phyloP scores from a whole-genome alignment of 2,888 invertebrate genomes.

The Pseudococcus viburni region DNA sequence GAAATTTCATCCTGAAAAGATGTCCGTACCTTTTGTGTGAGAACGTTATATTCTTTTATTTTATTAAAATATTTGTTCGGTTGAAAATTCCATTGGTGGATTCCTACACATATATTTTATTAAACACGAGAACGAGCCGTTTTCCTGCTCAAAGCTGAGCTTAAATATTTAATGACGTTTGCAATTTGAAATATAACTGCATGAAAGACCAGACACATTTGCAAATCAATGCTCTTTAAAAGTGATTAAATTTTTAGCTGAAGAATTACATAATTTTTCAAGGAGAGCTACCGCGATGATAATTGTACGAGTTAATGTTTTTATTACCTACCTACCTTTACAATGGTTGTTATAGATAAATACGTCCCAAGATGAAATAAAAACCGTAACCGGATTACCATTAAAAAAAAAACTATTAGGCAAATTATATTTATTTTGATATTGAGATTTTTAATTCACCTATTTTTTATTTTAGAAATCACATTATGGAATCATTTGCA shows the following conservation, averaged over 20 bases:
- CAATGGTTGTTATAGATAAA: not conserved
- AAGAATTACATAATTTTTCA: not conserved
- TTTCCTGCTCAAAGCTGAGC: not conserved
- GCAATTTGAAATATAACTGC: not conserved
- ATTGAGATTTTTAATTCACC: too few relatives aligned
- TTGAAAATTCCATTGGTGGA: not conserved
- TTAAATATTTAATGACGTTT: conserved; percentile 22
- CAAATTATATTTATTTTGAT: too few relatives aligned
- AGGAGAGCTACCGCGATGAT: conserved; percentile 10
- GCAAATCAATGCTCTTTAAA: not conserved
- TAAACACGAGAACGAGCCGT: not conserved
- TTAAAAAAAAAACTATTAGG: too few relatives aligned
- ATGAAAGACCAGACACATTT: not conserved
- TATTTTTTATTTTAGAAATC: too few relatives aligned
- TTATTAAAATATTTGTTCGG: conserved; percentile 6
- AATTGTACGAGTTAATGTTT: not conserved
- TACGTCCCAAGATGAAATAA: too few relatives aligned
- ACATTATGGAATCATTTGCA: too few relatives aligned
- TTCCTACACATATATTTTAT: not conserved
- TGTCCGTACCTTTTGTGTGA: not conserved
- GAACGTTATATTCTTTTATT: conserved; percentile 5
- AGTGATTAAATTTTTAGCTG: conserved; percentile 5
- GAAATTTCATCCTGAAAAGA: not conserved
- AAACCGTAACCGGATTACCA: too few relatives aligned
- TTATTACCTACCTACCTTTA: not conserved